Evolutionary conservation across 2,888 invertebrate genomes (phyloP), one percentile per base, ranked within the genome.

Genomic region (Tribolium freemani): DNA sequence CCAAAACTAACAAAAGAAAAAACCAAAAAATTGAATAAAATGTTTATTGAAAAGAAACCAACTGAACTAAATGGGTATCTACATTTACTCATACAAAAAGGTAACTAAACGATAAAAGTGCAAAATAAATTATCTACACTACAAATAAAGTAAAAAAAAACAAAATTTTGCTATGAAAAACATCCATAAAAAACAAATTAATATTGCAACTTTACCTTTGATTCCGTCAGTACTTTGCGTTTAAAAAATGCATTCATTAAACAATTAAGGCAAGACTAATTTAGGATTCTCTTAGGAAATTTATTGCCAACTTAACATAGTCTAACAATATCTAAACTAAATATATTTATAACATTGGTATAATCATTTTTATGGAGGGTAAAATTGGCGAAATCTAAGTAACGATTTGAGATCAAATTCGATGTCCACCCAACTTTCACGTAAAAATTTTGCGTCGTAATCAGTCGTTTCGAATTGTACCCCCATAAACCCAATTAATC

Each of bases 81-180:
- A 79, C 76, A 77, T 73, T 61, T 77, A 76, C 75, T 76, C 66
- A 76, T 74, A 78, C 72, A 79, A 76, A 77, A 79, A 81, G 82
- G 82, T 82, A 81, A 81, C 81, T 80, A 82, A 80, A 79, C 75
- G 75, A 73, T 64, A 72, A 70, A 70, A 73, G 79, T 81, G 80
- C 76, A 81, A 81, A 77, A 83, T 82, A 83, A 81, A 81, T 79
- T 77, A 81, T 80, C 79, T 80, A 81, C 61, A 74, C 78, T 82
- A 79, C 72, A 78, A 77, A 76, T 78, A 75, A 80, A 76, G 79
- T 79, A 78, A 75, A 77, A 76, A n/a, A 74, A 76, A 76, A 53
- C 11, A 58, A 73, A 73, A 73, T 74, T 77, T 76, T 71, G 67
- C 74, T 71, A 75, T 48, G 68, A 76, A 75, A 76, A 72, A 69